Base-by-base conservation (phyloP, 2,113 vertebrate species). In the Corythaeola cristata region DNA sequence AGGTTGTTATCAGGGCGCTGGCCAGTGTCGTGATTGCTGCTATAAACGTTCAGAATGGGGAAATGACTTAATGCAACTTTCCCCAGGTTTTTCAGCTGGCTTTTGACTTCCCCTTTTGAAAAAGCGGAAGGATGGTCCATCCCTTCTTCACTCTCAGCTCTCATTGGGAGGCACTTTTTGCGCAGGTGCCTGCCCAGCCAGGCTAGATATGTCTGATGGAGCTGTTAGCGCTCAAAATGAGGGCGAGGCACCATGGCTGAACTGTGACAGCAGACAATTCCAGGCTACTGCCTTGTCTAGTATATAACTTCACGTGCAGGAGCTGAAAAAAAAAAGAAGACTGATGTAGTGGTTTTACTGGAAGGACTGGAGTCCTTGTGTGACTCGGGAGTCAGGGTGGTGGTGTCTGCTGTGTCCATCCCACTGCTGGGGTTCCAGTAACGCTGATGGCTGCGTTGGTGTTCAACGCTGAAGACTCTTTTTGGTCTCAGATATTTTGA, bases 241-340 rank as follows among this genome's bases (percentile, higher is more conserved):
- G 33, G 50, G 28, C 2, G 8, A 68, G 27, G 27, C 35, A 7
- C 33, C 11, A 3, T 5, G 47, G 44, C 6, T 1, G 28, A 50
- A 11, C 41, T 55, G 56, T 30, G 62, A 35, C 37, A 74, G 62
- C 5, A 32, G 89, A 21, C 35, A 18, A 47, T 33, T 58, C 16
- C n/a, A 32, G 49, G 47, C 19, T 39, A 4, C 52, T 50, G 39
- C 35, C 59, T 72, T 26, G 37, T 35, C 15, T 30, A 6, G n/a
- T 35, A 2, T 41, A 0, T 32, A 30, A 6, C 23, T 52, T 20
- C 0, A 1, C 1, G 1, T 47, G 56, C 44, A 52, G 73, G 55
- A 84, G 37, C 35, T 50, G 37, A 8, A 28, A 37, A 30, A 35
- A 35, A 28, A 35, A 30, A 3, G 32, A 52, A 52, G 88, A 35